A percentile compares a stretch with the other conserved stretches of the same genome.
Conservation (phyloP, 2,888 invertebrate species). For the Rhodophaea formosa region DNA sequence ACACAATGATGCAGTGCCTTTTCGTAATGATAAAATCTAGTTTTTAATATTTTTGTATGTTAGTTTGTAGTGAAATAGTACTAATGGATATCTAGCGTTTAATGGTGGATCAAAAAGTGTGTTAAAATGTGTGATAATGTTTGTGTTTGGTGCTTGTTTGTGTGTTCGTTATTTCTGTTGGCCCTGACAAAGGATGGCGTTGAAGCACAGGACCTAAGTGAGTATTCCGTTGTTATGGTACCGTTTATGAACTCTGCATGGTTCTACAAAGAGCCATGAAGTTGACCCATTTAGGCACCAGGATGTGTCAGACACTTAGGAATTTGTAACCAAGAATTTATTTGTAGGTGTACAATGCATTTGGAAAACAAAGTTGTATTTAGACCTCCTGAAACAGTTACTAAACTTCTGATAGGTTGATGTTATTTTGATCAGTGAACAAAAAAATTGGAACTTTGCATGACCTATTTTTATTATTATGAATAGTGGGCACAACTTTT, state of each 20-base stretch:
- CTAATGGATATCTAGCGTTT: conserved; percentile 16
- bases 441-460: no score
- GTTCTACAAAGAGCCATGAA: not conserved
- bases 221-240: conserved; percentile 36
- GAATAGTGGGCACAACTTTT: no score
- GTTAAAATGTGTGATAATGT: conserved; percentile 64
- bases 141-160: conserved; percentile 56
- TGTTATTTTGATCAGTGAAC: no score
- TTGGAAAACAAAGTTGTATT: no score
- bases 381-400: no score
- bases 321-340: no score
- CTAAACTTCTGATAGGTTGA: no score
- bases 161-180: conserved; percentile 63
- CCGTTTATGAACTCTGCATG: not conserved
- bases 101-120: conserved; percentile 42
- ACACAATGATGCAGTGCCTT: conserved; percentile 46
- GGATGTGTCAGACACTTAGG: no score
- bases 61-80: conserved; percentile 14
- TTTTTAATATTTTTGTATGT: conserved; percentile 20
- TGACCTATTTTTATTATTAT: no score
- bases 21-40: conserved; percentile 28
- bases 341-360: no score
- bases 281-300: no score
- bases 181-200: conserved; percentile 64
- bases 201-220: conserved; percentile 61